These are phyloP conservation scores for Choloepus didactylus DNA, from an alignment of 2,797 vertebrate genomes.

Conservation along the genomic window DNA sequence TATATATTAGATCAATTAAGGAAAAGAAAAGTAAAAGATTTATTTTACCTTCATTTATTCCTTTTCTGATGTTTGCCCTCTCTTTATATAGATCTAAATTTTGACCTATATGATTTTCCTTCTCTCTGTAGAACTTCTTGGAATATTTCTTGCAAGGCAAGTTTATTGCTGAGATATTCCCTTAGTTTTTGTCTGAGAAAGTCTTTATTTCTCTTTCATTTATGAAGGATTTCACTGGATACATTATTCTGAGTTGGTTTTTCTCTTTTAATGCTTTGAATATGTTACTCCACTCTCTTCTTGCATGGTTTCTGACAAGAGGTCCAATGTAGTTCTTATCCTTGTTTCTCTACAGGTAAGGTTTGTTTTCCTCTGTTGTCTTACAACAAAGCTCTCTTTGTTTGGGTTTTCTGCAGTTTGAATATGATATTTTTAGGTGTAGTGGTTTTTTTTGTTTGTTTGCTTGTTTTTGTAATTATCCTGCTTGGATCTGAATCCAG, in stretches of 20 bases:
- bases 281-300: not conserved
- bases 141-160: too few species aligned
- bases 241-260: not conserved
- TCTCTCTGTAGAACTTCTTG: too few species aligned
- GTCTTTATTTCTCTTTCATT: too few species aligned
- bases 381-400: too few species aligned
- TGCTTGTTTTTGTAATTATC: not conserved
- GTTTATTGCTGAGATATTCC: not conserved
- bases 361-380: too few species aligned
- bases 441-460: not conserved
- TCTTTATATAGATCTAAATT: too few species aligned
- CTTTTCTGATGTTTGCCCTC: too few species aligned
- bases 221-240: not conserved
- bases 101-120: too few species aligned
- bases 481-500: not conserved
- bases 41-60: too few species aligned
- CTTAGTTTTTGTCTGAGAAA: not conserved
- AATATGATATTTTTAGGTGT: not conserved
- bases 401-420: not conserved
- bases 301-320: not conserved
- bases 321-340: not conserved
- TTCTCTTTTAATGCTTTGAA: not conserved
- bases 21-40: too few species aligned
- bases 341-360: not conserved
- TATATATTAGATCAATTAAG: too few species aligned